Percentiles rank a stretch among this genome's conserved stretches.
phyloP scores from a whole-genome alignment of 2,888 invertebrate species.

The Eilema depressum region DNA sequence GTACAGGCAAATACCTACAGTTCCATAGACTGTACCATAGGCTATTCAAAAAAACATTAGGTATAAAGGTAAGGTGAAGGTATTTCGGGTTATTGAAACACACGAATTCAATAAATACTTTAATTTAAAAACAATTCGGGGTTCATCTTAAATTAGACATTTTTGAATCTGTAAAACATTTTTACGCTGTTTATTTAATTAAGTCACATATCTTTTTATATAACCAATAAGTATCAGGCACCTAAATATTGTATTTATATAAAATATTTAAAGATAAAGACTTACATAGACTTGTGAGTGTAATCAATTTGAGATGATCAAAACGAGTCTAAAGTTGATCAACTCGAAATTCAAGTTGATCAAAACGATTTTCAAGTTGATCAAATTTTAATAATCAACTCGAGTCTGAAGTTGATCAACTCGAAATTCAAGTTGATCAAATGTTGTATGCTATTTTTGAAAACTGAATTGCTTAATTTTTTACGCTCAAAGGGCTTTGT shows the following conservation, averaged over 20 bases:
- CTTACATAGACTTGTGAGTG: not conserved
- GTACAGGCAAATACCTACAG: no score
- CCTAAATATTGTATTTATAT: constrained; percentile 18
- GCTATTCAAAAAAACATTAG: no score
- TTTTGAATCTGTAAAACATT: constrained; percentile 44
- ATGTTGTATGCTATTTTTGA: not conserved
- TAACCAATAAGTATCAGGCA: constrained; percentile 29
- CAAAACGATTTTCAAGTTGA: not conserved
- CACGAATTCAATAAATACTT: constrained; percentile 68
- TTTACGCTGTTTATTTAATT: constrained; percentile 40
- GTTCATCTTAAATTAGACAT: constrained; percentile 60
- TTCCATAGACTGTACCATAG: no score
- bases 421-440: not conserved
- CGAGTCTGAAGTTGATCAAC: not conserved
- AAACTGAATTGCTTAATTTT: not conserved
- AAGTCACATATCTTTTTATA: constrained; percentile 32
- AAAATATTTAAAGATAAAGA: not conserved
- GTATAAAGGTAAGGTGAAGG: no score
- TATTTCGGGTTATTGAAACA: constrained; percentile 2
- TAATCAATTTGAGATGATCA: not conserved
- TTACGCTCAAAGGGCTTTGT: not conserved
- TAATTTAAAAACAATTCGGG: constrained; percentile 66
- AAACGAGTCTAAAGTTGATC: not conserved
- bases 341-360: constrained; percentile 1
- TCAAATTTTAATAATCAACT: not conserved